Conservation (phyloP, 2,113 vertebrate species). For the Pyxicephalus adspersus region DNA sequence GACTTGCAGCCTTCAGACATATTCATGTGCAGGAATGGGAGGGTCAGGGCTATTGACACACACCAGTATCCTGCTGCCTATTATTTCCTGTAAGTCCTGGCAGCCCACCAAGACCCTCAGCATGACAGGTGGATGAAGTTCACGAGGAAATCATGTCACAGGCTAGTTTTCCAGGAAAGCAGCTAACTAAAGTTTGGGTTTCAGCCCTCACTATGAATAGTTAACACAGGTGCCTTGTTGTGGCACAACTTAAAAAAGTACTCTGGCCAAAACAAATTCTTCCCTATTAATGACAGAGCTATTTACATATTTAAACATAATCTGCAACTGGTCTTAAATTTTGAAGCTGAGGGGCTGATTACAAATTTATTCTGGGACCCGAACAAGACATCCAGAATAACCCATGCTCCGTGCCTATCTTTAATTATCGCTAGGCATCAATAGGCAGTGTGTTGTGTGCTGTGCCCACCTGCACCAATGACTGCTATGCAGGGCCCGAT, state of each 20-base stretch:
- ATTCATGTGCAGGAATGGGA: conserved; percentile 85
- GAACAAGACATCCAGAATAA: no score
- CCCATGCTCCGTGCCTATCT: no score
- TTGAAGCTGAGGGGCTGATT: no score
- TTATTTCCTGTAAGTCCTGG: conserved; percentile 84
- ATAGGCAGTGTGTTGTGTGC: no score
- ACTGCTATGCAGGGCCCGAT: no score
- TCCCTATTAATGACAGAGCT: no score
- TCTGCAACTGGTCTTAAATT: no score
- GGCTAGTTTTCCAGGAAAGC: conserved; percentile 81
- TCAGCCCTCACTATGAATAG: conserved; percentile 5
- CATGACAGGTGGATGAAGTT: conserved; percentile 85
- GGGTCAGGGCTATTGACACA: conserved; percentile 81
- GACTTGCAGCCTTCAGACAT: conserved; percentile 64
- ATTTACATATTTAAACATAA: no score
- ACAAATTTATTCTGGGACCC: no score
- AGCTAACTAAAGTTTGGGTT: conserved; percentile 66
- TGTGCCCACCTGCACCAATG: no score
- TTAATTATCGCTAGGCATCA: no score
- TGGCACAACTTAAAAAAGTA: background rate
- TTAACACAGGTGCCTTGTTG: conserved; percentile 1
- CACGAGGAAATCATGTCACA: conserved; percentile 77
- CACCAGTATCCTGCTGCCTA: conserved; percentile 83
- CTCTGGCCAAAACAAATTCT: no score
- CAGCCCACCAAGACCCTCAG: conserved; percentile 70